Evolutionary conservation across 1,140 invertebrate species (phyloP).

Genomic region (Penaeus chinensis): DNA sequence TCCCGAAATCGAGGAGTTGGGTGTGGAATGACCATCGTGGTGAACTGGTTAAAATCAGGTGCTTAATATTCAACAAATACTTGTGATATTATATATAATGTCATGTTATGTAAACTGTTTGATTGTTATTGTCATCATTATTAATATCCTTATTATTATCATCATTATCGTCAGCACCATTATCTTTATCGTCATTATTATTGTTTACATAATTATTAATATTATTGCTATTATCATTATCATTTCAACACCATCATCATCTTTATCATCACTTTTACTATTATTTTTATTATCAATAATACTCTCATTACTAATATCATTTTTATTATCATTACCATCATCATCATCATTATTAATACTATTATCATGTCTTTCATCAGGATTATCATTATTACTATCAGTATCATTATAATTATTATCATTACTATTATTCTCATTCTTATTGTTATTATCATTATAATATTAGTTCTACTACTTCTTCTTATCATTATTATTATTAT

Average conservation of each 20-base stretch:
- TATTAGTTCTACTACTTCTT: too few relatives aligned
- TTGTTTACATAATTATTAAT: neutral
- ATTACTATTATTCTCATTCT: too few relatives aligned
- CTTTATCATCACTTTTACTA: too few relatives aligned
- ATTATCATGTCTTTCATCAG: too few relatives aligned
- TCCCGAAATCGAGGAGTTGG: constrained; percentile 43
- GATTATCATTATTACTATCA: too few relatives aligned
- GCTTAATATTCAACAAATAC: neutral
- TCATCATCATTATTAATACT: too few relatives aligned
- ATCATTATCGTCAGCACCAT: neutral
- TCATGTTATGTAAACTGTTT: neutral
- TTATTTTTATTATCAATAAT: too few relatives aligned
- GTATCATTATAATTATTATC: too few relatives aligned
- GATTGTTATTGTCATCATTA: constrained; percentile 1
- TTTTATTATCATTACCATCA: too few relatives aligned
- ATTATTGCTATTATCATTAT: neutral
- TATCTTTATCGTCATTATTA: neutral
- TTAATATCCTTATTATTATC: neutral
- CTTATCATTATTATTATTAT: too few relatives aligned
- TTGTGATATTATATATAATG: neutral
- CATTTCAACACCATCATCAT: neutral
- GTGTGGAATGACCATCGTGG: constrained; percentile 51
- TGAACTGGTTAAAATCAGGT: constrained; percentile 56
- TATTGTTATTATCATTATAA: too few relatives aligned
- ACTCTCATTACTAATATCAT: too few relatives aligned